Conservation (phyloP, 2,888 invertebrate species). For the Philopedon plagiatum region DNA sequence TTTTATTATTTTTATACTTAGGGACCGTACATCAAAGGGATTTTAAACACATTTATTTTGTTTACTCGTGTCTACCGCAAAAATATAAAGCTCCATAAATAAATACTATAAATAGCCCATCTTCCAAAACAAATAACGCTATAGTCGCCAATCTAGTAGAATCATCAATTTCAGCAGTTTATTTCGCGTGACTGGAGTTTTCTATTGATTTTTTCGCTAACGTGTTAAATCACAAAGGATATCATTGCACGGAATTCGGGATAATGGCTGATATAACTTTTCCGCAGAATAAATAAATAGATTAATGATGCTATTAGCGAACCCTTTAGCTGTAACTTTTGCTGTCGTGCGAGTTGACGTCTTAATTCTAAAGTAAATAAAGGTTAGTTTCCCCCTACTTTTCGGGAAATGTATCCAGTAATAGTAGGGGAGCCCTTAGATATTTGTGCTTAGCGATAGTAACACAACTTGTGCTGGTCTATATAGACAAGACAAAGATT, state of each 20-base stretch:
- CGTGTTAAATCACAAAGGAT: slow-evolving; percentile 46
- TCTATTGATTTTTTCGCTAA: slow-evolving; percentile 41
- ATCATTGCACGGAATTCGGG: slow-evolving; percentile 35
- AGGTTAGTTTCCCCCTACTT: slow-evolving; percentile 11
- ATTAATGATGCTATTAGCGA: slow-evolving; percentile 42
- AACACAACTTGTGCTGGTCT: neutral
- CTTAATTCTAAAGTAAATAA: slow-evolving; percentile 39
- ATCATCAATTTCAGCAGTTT: slow-evolving; percentile 25
- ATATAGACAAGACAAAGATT: neutral
- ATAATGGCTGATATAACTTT: slow-evolving; percentile 41
- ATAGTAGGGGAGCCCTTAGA: no score
- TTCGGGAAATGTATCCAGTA: neutral
- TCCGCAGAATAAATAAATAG: slow-evolving; percentile 42
- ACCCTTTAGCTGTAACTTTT: slow-evolving; percentile 26
- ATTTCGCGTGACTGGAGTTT: slow-evolving; percentile 37
- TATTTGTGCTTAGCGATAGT: neutral
- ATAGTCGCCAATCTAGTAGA: neutral
- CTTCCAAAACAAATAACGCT: neutral
- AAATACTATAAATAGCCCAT: neutral
- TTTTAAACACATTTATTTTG: neutral
- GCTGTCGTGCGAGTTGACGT: slow-evolving; percentile 31
- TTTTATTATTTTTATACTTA: no score
- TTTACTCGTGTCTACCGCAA: neutral
- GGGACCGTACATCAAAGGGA: neutral
- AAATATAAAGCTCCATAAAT: neutral